Base-by-base conservation (phyloP, 2,113 vertebrate species). In the Nanorana parkeri region DNA sequence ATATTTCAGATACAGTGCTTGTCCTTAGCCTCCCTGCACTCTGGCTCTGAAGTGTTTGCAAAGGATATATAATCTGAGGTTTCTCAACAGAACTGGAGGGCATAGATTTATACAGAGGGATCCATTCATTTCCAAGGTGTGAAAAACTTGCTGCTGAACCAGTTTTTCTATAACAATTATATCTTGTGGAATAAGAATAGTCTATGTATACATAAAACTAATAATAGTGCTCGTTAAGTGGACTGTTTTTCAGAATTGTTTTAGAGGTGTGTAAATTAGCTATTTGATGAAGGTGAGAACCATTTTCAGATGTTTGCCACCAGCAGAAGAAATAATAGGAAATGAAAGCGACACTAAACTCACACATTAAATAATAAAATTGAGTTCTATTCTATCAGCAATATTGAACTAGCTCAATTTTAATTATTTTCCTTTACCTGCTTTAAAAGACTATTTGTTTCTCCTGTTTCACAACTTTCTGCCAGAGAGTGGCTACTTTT, bases 1-100 rank as follows among this genome's bases (percentile, higher is more conserved):
- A 26, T 29, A 82, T 67, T 82, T 58, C n/a, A 75, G n/a, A 56
- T 58, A n/a, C 80, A 82, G 47, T 32, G 58, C 19, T 74, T 74
- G 69, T 52, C 17, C 24, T 72, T 66, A 41, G n/a, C 24, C 54
- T 17, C n/a, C 20, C 20, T 68, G 64, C 41, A 64, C 6, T 23
- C 41, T 51, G 16, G 47, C 13, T 47, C 54, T 58, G 60, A 20
- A 21, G 26, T 73, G 17, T 23, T 60, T 47, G n/a, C 64, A 36
- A 54, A 1, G 15, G 26, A 81, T 54, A 66, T 58, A 54, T 15
- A 56, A 13, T 26, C 16, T 69, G 21, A 26, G 1, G 56, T n/a
- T 75, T 76, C 29, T 36, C 28, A 10, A 47, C 58, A 76, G 56
- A 76, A n/a, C 23, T 77, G 6, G 23, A 66, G 5, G 51, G 51